A percentile compares a stretch with the other conserved stretches of the same genome.
Evolutionary conservation across 53 echinoderm and acorn worm species (phyloP).

Genomic region (Apostichopus leukothele): DNA sequence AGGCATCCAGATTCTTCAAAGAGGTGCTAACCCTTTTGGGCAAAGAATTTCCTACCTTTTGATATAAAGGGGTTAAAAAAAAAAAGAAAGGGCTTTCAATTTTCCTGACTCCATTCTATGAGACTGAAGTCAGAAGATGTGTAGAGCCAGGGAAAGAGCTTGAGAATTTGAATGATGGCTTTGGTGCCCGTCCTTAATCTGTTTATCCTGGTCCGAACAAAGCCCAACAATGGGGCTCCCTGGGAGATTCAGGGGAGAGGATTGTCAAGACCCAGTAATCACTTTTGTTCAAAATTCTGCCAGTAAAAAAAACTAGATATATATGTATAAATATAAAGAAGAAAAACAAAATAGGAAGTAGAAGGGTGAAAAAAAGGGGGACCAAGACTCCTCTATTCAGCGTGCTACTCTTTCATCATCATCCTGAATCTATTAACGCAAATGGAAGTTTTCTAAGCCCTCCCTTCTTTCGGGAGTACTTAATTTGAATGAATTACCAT

Average conservation of each 20-base stretch:
- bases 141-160: not conserved
- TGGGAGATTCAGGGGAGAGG: not conserved
- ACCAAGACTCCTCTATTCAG: not conserved
- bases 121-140: not conserved
- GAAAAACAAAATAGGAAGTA: not conserved
- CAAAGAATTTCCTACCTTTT: not conserved
- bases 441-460: not conserved
- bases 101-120: not conserved
- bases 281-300: not conserved
- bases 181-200: not conserved
- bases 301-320: not conserved
- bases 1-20: not conserved
- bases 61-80: not conserved
- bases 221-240: not conserved
- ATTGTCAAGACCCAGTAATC: constrained; percentile 1
- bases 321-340: not conserved
- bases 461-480: not conserved
- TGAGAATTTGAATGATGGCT: not conserved
- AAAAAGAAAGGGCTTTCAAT: not conserved
- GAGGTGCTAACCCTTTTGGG: not conserved
- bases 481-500: not conserved
- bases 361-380: not conserved
- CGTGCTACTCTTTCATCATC: not conserved
- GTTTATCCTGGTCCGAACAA: not conserved
- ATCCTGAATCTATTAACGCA: not conserved